phyloP scores from a whole-genome alignment of 2,113 vertebrate species.

The Megatriorchis doriae region DNA sequence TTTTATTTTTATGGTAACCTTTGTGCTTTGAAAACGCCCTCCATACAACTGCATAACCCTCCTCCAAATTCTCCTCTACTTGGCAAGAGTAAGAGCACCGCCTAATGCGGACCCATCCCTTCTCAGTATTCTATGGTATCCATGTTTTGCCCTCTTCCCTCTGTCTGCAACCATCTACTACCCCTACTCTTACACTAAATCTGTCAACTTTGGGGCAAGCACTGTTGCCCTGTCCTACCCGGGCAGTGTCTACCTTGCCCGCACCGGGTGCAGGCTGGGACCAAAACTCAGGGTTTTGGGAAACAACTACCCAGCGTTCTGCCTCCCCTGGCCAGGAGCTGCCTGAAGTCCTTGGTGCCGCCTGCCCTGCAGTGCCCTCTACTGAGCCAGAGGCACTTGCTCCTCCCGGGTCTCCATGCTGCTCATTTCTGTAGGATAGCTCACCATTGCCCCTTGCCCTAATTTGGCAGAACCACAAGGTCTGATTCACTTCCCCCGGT shows the following conservation, averaged over 20 bases:
- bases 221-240: not conserved
- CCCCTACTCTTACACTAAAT: not conserved
- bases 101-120: not conserved
- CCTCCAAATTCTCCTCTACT: not conserved
- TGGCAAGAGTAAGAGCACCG: not conserved
- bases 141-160: not conserved
- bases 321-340: not conserved
- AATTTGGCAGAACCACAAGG: not conserved
- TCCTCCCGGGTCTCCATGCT: fast-evolving
- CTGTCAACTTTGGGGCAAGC: not conserved
- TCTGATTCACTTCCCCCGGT: fast-evolving
- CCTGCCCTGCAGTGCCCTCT: constrained; percentile 53
- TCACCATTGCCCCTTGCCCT: not conserved
- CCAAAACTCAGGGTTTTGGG: not conserved
- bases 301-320: not conserved
- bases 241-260: not conserved
- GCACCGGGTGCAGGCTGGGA: not conserved
- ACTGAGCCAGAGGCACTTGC: not conserved
- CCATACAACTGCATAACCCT: not conserved
- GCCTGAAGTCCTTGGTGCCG: not conserved
- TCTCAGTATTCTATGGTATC: not conserved
- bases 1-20: constrained; percentile 13
- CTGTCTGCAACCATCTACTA: not conserved
- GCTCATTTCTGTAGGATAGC: not conserved
- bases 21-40: constrained; percentile 14